Percentiles rank a stretch among this genome's conserved stretches.
These are phyloP conservation scores for Sinocyclocheilus maitianheensis DNA, from an alignment of 2,113 vertebrate species.

Conservation along the genomic window DNA sequence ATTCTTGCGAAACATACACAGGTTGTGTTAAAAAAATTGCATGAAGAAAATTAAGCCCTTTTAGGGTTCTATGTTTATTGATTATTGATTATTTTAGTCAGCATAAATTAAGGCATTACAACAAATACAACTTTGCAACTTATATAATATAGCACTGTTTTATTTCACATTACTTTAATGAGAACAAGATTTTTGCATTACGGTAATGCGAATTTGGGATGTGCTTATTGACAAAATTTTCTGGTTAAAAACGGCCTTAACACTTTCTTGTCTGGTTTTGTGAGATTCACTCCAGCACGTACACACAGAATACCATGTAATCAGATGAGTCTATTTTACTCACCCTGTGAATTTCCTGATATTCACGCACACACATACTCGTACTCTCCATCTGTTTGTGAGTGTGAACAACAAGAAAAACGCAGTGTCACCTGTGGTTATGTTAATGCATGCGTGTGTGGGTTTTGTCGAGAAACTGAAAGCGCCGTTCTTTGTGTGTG, in stretches of 20 bases:
- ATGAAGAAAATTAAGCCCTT: background rate
- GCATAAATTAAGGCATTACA: background rate
- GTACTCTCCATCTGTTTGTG: conserved; percentile 13
- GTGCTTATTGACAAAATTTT: background rate
- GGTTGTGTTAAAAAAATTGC: background rate
- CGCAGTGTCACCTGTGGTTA: conserved; percentile 63
- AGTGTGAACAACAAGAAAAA: conserved; percentile 55
- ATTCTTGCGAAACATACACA: background rate
- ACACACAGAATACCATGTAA: background rate
- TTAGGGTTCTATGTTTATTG: background rate
- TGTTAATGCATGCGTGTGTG: conserved; percentile 42
- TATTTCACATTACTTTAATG: background rate
- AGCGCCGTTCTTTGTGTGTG: conserved; percentile 44
- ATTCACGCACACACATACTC: conserved; percentile 23
- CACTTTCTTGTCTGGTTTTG: background rate
- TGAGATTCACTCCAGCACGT: background rate
- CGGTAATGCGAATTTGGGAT: background rate
- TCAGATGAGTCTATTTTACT: background rate
- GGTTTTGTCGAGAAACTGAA: conserved; percentile 59
- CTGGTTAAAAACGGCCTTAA: background rate
- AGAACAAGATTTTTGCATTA: background rate
- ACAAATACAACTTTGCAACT: background rate
- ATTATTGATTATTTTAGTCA: background rate
- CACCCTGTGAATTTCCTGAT: conserved; percentile 45
- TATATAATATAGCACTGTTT: background rate